phyloP scores from a whole-genome alignment of 2,797 vertebrate species.

The Ctenopoma multispine region DNA sequence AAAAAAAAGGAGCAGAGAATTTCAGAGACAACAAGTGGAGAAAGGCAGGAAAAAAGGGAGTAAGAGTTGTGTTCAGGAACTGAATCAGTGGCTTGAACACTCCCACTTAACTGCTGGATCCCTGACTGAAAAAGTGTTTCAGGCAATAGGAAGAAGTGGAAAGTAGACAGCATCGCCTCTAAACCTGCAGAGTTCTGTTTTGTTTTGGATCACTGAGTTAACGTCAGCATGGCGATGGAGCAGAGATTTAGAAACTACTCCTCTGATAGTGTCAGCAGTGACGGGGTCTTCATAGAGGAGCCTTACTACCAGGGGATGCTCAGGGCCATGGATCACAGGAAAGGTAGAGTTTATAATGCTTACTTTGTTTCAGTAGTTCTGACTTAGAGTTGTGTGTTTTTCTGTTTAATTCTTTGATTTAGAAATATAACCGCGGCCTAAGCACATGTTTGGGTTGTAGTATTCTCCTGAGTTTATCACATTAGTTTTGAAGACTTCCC shows the following conservation, averaged over 20 bases:
- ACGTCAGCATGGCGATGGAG: slow-evolving; percentile 52
- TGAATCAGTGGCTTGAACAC: slow-evolving; percentile 65
- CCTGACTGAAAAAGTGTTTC: slow-evolving; percentile 29
- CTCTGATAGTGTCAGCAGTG: slow-evolving; percentile 79
- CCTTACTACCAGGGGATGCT: slow-evolving; percentile 77
- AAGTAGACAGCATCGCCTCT: slow-evolving; percentile 33
- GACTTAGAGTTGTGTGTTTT: background rate
- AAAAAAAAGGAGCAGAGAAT: slow-evolving; percentile 27
- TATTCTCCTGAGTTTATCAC: background rate
- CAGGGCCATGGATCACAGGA: slow-evolving; percentile 75
- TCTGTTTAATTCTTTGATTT: background rate
- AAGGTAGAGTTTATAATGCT: slow-evolving; percentile 75
- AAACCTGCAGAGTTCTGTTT: slow-evolving; percentile 24
- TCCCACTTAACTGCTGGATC: slow-evolving; percentile 68
- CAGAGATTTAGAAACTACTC: slow-evolving; percentile 72
- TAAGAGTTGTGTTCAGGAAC: slow-evolving; percentile 51
- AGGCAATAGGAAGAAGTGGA: slow-evolving; percentile 43
- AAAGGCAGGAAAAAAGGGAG: slow-evolving; percentile 46
- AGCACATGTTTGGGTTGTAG: background rate
- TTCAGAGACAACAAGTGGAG: slow-evolving; percentile 40
- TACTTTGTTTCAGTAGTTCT: background rate
- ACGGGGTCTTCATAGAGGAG: slow-evolving; percentile 80
- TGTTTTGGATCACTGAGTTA: slow-evolving; percentile 10
- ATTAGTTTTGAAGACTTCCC: background rate
- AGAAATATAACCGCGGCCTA: background rate